phyloP scores from a whole-genome alignment of 2,113 vertebrate species.

The Gymnarchus niloticus region DNA sequence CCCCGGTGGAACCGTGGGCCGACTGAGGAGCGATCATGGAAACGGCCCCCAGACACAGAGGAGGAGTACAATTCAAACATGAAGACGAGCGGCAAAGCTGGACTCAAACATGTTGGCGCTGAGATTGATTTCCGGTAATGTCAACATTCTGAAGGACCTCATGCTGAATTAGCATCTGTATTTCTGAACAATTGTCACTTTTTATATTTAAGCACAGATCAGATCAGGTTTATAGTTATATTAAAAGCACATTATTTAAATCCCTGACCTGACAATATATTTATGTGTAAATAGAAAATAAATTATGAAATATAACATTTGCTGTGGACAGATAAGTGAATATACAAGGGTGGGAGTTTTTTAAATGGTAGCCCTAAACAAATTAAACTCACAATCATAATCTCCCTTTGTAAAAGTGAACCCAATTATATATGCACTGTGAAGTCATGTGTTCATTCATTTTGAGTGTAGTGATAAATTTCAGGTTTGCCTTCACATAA shows the following conservation, averaged over 20 bases:
- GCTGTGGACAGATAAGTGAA: neutral
- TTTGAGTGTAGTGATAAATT: neutral
- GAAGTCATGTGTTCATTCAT: neutral
- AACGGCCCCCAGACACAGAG: neutral
- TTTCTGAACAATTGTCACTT: neutral
- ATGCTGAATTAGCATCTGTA: neutral
- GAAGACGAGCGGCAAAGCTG: neutral
- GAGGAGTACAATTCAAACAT: neutral
- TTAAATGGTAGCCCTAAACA: neutral
- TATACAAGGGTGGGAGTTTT: neutral
- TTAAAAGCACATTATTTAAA: slow-evolving; percentile 26
- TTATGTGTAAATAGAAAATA: neutral
- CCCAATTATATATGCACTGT: neutral
- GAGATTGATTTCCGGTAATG: neutral
- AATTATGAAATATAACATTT: neutral
- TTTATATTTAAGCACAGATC: slow-evolving; percentile 50
- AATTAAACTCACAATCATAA: neutral
- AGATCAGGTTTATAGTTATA: slow-evolving; percentile 35
- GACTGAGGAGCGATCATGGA: neutral
- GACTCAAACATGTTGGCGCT: neutral
- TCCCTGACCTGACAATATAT: slow-evolving; percentile 8
- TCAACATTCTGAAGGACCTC: neutral
- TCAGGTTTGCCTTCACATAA: neutral
- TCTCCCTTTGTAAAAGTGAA: neutral
- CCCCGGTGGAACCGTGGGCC: slow-evolving; percentile 20